A percentile compares a stretch with the other conserved stretches of the same genome.
Evolutionary conservation across 2,888 invertebrate species (phyloP).

Genomic region (Lithophane socia): DNA sequence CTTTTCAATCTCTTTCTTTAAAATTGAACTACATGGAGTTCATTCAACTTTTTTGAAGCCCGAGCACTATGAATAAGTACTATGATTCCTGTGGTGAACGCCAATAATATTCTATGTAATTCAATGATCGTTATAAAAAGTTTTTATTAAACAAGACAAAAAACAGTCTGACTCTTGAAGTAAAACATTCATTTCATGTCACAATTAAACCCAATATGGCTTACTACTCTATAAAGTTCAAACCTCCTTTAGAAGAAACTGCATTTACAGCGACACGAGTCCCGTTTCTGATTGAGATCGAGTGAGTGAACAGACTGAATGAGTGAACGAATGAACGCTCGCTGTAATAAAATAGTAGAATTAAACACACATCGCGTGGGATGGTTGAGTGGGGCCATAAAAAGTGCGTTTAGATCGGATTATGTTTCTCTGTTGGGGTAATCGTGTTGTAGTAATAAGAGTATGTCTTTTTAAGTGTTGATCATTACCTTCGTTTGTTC

Average conservation of each 20-base stretch:
- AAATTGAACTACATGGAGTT: background rate
- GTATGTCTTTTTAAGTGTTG: background rate
- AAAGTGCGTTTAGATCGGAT: conserved; percentile 11
- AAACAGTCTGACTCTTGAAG: background rate
- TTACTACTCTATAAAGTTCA: conserved; percentile 14
- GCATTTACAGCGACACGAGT: conserved; percentile 16
- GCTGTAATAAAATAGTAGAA: conserved; percentile 52
- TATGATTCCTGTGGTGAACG: too few species aligned
- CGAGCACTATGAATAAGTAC: too few species aligned
- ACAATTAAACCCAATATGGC: conserved; percentile 18
- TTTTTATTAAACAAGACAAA: background rate
- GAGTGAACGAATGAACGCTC: conserved; percentile 35
- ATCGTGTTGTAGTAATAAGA: background rate
- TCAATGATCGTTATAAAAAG: background rate
- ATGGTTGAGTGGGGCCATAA: conserved; percentile 45
- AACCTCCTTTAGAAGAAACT: conserved; percentile 25
- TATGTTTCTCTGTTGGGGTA: background rate
- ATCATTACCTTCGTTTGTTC: background rate
- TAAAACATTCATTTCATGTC: background rate
- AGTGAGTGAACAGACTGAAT: conserved; percentile 43
- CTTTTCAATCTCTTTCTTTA: too few species aligned
- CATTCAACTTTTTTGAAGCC: background rate
- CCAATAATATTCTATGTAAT: background rate
- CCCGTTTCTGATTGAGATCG: conserved; percentile 42
- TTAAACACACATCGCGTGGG: conserved; percentile 39